Evolutionary conservation across 2,888 invertebrate genomes (phyloP).

Genomic region (Ornithoptera alexandrae): DNA sequence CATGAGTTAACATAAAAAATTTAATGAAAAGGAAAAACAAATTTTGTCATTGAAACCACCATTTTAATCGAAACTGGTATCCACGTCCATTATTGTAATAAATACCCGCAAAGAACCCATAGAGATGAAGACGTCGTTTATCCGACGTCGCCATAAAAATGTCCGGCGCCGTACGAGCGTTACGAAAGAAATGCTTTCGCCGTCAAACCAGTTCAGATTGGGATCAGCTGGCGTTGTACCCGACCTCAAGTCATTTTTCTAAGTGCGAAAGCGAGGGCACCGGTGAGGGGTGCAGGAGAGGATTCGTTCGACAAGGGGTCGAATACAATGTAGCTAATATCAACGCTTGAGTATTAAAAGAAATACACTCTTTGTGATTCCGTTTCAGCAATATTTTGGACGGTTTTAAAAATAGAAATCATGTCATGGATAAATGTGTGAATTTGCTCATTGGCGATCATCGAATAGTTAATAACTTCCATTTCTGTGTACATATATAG

Average conservation of each 20-base stretch:
- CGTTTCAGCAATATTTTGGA: too few species aligned
- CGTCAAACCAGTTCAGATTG: conserved; percentile 32
- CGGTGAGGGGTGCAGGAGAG: conserved; percentile 36
- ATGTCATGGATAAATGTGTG: too few species aligned
- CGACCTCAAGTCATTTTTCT: conserved; percentile 51
- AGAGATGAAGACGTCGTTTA: conserved; percentile 21
- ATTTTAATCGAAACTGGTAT: too few species aligned
- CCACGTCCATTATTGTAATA: background rate
- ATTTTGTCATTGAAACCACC: too few species aligned
- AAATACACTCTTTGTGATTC: too few species aligned
- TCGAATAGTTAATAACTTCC: too few species aligned
- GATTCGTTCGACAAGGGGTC: conserved; percentile 38
- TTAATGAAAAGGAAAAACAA: too few species aligned
- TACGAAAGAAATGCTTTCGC: conserved; percentile 18
- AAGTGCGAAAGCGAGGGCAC: conserved; percentile 38
- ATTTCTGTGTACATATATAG: too few species aligned
- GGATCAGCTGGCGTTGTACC: conserved; percentile 35
- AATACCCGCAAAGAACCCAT: background rate
- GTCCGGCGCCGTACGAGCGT: conserved; percentile 8
- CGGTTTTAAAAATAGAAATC: too few species aligned
- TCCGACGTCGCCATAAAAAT: conserved; percentile 7
- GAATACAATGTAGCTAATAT: conserved; percentile 4
- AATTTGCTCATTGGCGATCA: too few species aligned
- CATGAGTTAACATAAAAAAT: too few species aligned
- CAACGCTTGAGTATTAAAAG: too few species aligned